Conservation (phyloP, 2,797 vertebrate genomes). For the Megalops cyprinoides region DNA sequence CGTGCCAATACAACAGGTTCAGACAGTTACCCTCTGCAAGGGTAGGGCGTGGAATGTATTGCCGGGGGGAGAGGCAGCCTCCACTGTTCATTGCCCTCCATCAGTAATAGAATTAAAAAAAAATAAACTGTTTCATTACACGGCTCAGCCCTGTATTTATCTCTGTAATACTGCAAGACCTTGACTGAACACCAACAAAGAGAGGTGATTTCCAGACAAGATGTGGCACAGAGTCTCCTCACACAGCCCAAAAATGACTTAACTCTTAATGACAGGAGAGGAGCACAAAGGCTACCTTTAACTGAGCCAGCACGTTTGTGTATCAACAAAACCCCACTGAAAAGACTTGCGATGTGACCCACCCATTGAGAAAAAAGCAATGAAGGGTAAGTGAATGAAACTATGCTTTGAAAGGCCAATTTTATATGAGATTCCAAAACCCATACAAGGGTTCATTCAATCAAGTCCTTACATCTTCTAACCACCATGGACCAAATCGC, state of each 20-base stretch:
- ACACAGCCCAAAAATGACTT: neutral
- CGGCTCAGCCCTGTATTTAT: constrained; percentile 30
- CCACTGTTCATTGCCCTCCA: constrained; percentile 50
- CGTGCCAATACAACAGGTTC: constrained; percentile 70
- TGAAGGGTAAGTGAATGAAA: neutral
- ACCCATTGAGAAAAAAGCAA: neutral
- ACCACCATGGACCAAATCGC: too few species aligned
- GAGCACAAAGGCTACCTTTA: constrained; percentile 23
- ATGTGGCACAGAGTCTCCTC: neutral
- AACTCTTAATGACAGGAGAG: neutral
- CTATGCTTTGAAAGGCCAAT: neutral
- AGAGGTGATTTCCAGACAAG: constrained; percentile 16
- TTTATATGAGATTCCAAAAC: neutral
- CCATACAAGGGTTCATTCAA: neutral
- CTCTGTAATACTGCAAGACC: constrained; percentile 17
- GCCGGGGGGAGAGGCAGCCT: constrained; percentile 44
- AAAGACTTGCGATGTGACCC: neutral
- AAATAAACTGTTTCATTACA: constrained; percentile 33
- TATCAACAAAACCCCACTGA: constrained; percentile 18
- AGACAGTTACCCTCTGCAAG: constrained; percentile 59
- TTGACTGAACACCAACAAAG: constrained; percentile 37
- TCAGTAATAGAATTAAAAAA: constrained; percentile 33
- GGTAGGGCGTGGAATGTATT: constrained; percentile 60
- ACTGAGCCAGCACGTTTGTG: neutral
- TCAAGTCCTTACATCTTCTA: neutral